Evolutionary conservation across 2,797 vertebrate species (phyloP), one percentile per base, ranked within the genome.

Genomic region (Acanthis flammea): DNA sequence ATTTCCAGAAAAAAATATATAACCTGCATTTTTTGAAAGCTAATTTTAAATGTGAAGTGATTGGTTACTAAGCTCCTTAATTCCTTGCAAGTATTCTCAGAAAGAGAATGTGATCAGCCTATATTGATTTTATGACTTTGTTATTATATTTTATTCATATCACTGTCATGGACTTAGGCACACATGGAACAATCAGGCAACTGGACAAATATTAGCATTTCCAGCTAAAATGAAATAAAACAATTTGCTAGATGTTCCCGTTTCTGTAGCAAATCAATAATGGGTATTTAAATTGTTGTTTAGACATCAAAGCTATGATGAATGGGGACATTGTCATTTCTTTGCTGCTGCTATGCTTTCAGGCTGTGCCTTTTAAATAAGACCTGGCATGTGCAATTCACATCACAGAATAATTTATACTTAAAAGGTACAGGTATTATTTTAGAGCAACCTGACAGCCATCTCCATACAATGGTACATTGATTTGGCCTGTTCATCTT

Each of bases 201-300:
- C 10, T 44, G 41, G 30, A 37, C 48, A 92, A 91, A 86, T 77
- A 90, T 23, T 85, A 83, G 58, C 44, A 86, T 81, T 92, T 90
- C 54, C 58, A 92, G 50, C 21, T 90, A 55, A 73, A 80, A 53
- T 61, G 35, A 75, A 75, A 90, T 61, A 79, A 89, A 90, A 33
- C 11, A 15, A 72, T 77, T 85, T 82, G 45, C 72, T 83, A 41
- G 19, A 85, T 80, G 48, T 71, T 65, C 39, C 42, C 5, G 1
- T 54, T 94, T 83, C 75, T 80, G 53, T 15, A 85, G 54, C 39
- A 83, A 74, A 92, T 74, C 87, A 91, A 60, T 86, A 92, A 80
- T 35, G 80, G 18, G 51, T 74, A 80, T 85, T 91, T 89, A 82
- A 89, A 87, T 74, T 63, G 71, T 22, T 87, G 45, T 76, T 93